phyloP scores from a whole-genome alignment of 2,797 vertebrate genomes.

The Pitangus sulphuratus region DNA sequence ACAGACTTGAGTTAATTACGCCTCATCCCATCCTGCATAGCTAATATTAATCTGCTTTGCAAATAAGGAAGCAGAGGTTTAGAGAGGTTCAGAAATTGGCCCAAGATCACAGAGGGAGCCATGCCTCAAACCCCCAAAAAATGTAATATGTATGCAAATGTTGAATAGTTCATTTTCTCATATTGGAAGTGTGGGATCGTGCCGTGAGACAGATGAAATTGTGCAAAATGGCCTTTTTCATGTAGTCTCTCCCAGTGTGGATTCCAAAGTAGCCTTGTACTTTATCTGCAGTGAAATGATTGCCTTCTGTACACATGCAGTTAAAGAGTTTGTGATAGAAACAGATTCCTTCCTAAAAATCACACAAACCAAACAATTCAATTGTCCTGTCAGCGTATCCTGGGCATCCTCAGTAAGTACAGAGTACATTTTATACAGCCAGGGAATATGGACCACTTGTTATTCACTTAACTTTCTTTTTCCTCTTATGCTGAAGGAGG shows the following conservation, averaged over 20 bases:
- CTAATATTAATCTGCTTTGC: constrained; percentile 22
- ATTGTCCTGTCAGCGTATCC: fast-evolving
- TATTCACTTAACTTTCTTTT: not conserved
- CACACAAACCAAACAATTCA: not conserved
- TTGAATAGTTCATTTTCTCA: constrained; percentile 20
- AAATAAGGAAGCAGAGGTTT: not conserved
- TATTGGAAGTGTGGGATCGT: not conserved
- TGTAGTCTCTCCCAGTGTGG: not conserved
- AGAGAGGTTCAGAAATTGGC: constrained; percentile 4
- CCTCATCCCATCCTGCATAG: not conserved
- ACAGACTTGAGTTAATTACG: not conserved
- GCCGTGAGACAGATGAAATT: not conserved
- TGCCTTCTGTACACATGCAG: not conserved
- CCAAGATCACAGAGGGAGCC: constrained; percentile 16
- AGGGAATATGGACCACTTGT: not conserved
- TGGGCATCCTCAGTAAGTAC: not conserved
- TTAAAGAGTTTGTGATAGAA: not conserved
- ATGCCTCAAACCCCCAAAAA: not conserved
- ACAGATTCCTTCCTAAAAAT: not conserved
- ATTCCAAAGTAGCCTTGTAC: not conserved
- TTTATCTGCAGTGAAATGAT: not conserved
- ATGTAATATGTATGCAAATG: constrained; percentile 50
- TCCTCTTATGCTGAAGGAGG: not conserved
- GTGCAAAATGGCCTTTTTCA: not conserved
- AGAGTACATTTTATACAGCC: not conserved